These are phyloP conservation scores for Julus scanicus DNA, from an alignment of 2,888 invertebrate species.

Conservation along the genomic window DNA sequence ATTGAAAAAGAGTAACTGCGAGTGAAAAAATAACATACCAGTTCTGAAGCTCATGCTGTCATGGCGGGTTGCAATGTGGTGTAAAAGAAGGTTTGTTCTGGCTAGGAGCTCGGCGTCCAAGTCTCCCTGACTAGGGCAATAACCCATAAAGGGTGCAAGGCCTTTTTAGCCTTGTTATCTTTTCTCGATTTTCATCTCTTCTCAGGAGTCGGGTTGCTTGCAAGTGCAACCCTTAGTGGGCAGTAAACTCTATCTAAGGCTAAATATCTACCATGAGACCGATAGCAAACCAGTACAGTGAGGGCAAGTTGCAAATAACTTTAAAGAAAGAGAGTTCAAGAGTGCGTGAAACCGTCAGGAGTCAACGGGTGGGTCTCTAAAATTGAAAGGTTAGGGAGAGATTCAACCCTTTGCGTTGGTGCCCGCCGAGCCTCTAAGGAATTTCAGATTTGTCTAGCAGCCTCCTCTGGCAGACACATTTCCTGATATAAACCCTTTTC, in stretches of 20 bases:
- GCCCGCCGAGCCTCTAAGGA: no score
- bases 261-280: conserved; percentile 7
- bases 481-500: no score
- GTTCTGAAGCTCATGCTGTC: conserved; percentile 70
- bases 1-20: conserved; percentile 76
- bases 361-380: no score
- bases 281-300: background rate
- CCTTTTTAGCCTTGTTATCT: conserved; percentile 63
- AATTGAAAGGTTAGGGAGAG: no score
- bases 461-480: no score
- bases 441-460: no score
- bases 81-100: conserved; percentile 67
- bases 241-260: conserved; percentile 70
- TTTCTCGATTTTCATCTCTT: conserved; percentile 61
- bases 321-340: background rate
- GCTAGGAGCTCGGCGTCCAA: conserved; percentile 60
- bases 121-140: conserved; percentile 63
- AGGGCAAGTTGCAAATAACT: background rate
- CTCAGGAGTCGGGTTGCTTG: conserved; percentile 73
- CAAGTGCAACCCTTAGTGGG: conserved; percentile 73
- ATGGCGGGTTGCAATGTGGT: conserved; percentile 69
- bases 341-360: background rate
- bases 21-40: conserved; percentile 75
- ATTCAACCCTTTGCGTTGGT: no score
- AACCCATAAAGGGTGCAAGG: conserved; percentile 66